Percentiles rank a stretch among this genome's conserved stretches.
Conservation (phyloP, 2,888 invertebrate species). For the Lepetodrilus schrolli region DNA sequence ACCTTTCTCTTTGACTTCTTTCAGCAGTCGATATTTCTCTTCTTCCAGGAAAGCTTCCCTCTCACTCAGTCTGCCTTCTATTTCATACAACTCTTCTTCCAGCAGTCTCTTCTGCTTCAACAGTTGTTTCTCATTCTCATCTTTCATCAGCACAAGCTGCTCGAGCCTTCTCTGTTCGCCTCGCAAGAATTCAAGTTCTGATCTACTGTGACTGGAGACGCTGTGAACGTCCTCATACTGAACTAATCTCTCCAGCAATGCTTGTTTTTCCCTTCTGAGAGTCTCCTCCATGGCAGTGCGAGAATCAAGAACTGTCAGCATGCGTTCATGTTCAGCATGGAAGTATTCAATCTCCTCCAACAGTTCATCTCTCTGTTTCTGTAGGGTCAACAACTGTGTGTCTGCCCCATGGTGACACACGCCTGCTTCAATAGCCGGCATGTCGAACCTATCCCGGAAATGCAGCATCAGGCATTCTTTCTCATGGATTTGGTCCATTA, state of each 20-base stretch:
- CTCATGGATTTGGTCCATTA: conserved; percentile 56
- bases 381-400: conserved; percentile 61
- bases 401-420: conserved; percentile 55
- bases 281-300: conserved; percentile 58
- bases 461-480: conserved; percentile 63
- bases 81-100: conserved; percentile 63
- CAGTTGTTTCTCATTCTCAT: conserved; percentile 62
- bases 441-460: conserved; percentile 50
- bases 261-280: conserved; percentile 60
- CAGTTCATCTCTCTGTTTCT: conserved; percentile 64
- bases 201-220: conserved; percentile 54
- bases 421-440: conserved; percentile 41
- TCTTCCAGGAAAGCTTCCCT: conserved; percentile 58
- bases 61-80: conserved; percentile 62
- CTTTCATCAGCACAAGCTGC: conserved; percentile 63
- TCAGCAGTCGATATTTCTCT: conserved; percentile 58
- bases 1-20: conserved; percentile 48
- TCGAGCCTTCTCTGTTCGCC: conserved; percentile 63
- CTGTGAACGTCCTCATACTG: conserved; percentile 59
- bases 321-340: conserved; percentile 46
- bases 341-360: conserved; percentile 53
- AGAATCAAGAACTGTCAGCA: conserved; percentile 54
- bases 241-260: conserved; percentile 54
- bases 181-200: conserved; percentile 55
- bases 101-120: conserved; percentile 65